These are phyloP conservation scores for Hemibagrus wyckioides DNA, from an alignment of 2,113 vertebrate species.

Conservation along the genomic window DNA sequence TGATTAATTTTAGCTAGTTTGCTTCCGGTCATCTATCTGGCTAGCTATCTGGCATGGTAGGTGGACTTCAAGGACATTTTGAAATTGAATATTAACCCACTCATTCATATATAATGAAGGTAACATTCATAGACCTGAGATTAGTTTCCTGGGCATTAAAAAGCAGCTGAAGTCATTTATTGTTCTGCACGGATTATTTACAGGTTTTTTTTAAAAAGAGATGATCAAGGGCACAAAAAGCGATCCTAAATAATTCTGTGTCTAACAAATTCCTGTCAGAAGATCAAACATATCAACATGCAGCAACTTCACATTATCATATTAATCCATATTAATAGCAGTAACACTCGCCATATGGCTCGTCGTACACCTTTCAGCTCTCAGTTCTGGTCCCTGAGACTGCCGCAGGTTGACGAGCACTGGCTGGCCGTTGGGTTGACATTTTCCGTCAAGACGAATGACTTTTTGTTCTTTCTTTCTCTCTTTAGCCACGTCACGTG, in stretches of 20 bases:
- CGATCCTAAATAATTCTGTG: neutral
- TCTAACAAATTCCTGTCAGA: neutral
- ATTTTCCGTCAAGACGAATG: slow-evolving; percentile 5
- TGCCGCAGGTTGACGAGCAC: neutral
- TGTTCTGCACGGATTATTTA: neutral
- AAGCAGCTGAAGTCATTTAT: neutral
- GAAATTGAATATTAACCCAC: neutral
- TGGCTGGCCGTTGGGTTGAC: neutral
- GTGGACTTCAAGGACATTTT: neutral
- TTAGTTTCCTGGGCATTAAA: neutral
- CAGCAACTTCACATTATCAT: slow-evolving; percentile 24
- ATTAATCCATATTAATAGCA: slow-evolving; percentile 24
- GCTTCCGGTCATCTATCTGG: neutral
- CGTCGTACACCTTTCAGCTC: neutral
- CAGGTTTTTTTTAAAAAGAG: neutral
- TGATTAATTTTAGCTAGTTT: neutral
- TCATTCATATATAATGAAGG: neutral
- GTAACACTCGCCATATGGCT: slow-evolving; percentile 22
- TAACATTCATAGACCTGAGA: neutral
- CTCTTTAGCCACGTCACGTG: slow-evolving; percentile 87
- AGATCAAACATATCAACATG: neutral
- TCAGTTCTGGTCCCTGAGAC: neutral
- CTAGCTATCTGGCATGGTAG: neutral
- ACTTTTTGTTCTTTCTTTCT: neutral
- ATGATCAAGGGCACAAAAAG: neutral